Conservation (phyloP, 2,113 vertebrate species). For the Cottus gobio region DNA sequence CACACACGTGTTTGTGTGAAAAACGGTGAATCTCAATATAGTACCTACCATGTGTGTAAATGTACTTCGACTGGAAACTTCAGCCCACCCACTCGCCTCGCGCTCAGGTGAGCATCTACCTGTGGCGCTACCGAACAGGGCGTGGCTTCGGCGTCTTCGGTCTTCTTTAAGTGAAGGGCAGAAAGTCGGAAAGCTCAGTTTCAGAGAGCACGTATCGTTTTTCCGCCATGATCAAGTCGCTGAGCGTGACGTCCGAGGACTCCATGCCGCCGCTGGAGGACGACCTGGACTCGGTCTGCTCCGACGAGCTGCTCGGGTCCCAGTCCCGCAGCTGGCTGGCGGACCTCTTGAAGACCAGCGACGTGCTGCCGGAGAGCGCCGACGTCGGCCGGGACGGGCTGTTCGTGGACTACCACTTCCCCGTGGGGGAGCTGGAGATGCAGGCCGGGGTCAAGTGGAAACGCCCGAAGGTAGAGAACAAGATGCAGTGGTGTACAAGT, state of each 20-base stretch:
- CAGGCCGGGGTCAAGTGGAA: conserved; percentile 62
- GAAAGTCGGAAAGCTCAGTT: not conserved
- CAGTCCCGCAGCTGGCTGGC: conserved; percentile 71
- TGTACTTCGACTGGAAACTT: not conserved
- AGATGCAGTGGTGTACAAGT: not conserved
- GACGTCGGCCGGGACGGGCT: conserved; percentile 59
- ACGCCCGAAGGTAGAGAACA: conserved; percentile 67
- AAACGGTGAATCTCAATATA: no score
- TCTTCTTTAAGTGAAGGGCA: not conserved
- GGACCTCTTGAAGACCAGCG: conserved; percentile 32
- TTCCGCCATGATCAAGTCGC: conserved; percentile 17
- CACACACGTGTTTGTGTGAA: no score
- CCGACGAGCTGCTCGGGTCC: conserved; percentile 73
- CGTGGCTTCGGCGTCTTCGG: not conserved
- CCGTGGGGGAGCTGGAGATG: conserved; percentile 63
- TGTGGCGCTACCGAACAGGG: not conserved
- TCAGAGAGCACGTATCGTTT: not conserved
- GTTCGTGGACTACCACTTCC: conserved; percentile 76
- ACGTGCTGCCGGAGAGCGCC: not conserved
- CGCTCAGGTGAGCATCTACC: not conserved
- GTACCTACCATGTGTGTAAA: no score
- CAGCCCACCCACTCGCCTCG: not conserved
- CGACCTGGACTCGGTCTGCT: conserved; percentile 48
- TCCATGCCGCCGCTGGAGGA: conserved; percentile 49
- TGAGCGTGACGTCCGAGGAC: conserved; percentile 22